Conservation (phyloP, 2,113 vertebrate genomes). For the Oriolus oriolus region DNA sequence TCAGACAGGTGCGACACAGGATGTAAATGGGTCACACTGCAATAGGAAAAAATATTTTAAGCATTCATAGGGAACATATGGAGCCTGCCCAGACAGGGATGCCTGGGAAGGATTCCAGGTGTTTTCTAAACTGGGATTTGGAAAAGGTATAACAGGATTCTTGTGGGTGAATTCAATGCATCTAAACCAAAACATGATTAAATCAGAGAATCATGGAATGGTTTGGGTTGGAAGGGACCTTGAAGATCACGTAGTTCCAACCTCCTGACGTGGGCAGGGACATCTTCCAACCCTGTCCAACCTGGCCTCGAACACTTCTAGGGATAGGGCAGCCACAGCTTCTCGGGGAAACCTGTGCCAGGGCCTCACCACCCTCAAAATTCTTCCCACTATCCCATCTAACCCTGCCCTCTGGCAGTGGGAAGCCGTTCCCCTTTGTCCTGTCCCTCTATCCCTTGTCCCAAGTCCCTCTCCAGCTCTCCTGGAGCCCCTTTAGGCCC, state of each 20-base stretch:
- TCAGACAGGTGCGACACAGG: background rate
- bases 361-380: accelerated
- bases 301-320: background rate
- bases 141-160: background rate
- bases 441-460: background rate
- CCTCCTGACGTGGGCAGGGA: background rate
- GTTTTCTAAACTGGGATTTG: background rate
- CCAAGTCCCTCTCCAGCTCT: background rate
- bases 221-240: background rate
- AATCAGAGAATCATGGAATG: background rate
- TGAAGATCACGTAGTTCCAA: background rate
- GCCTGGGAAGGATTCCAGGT: background rate
- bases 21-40: background rate
- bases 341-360: background rate
- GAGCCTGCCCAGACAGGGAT: background rate
- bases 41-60: background rate
- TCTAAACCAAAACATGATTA: background rate
- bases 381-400: accelerated
- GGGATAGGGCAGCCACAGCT: background rate
- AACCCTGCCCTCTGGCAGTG: background rate
- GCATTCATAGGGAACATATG: background rate
- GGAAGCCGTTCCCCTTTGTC: background rate
- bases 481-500: background rate
- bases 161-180: background rate
- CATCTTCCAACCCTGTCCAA: accelerated